Percentiles rank a stretch among this genome's conserved stretches.
Evolutionary conservation across 2,113 vertebrate genomes (phyloP).

Genomic region (Cacatua alba): DNA sequence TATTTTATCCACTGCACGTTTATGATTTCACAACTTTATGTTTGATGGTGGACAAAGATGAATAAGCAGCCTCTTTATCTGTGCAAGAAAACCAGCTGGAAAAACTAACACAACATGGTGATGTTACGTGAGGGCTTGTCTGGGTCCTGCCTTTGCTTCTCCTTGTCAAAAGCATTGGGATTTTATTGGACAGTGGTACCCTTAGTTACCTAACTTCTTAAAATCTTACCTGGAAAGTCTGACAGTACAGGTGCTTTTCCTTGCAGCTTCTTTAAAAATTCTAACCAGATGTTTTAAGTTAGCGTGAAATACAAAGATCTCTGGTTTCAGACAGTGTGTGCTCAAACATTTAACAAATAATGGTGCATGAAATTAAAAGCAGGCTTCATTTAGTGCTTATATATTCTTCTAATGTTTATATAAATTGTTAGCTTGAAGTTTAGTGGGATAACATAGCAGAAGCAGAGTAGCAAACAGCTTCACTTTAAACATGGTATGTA

Average conservation of each 20-base stretch:
- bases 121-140: not conserved
- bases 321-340: not conserved
- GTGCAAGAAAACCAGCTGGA: not conserved
- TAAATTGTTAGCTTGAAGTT: not conserved
- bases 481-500: accelerated
- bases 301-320: not conserved
- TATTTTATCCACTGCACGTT: not conserved
- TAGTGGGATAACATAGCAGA: not conserved
- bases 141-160: not conserved
- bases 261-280: not conserved
- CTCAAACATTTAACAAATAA: not conserved
- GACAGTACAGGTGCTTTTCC: not conserved
- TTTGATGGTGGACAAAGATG: not conserved
- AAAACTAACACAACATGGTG: accelerated
- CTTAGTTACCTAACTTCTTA: not conserved
- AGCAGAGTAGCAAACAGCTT: not conserved
- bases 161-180: not conserved
- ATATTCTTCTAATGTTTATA: not conserved
- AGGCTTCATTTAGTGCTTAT: not conserved
- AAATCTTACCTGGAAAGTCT: not conserved
- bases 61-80: not conserved
- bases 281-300: not conserved
- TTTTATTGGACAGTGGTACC: not conserved
- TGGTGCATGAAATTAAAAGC: slow-evolving; percentile 17
- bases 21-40: not conserved